Evolutionary conservation across 2,888 invertebrate genomes (phyloP).

Genomic region (Agriopis marginaria): DNA sequence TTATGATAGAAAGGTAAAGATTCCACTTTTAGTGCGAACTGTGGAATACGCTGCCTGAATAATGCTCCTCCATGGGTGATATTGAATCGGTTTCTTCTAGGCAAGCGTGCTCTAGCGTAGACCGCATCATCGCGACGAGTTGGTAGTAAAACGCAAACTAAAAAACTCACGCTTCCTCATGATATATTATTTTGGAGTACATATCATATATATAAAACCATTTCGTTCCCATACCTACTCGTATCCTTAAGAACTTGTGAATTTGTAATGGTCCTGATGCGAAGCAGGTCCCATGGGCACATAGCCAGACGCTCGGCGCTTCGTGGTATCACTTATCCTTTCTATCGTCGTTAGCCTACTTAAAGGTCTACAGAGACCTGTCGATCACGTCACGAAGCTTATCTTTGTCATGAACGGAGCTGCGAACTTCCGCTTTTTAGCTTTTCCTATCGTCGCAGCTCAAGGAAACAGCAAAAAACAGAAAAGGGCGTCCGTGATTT

Average conservation of each 20-base stretch:
- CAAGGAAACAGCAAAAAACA: neutral
- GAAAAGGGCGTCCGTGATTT: too few relatives aligned
- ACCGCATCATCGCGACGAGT: too few relatives aligned
- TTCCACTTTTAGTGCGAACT: too few relatives aligned
- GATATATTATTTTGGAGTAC: too few relatives aligned
- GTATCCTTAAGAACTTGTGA: constrained; percentile 4
- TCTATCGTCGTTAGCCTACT: constrained; percentile 31
- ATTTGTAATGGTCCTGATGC: constrained; percentile 1
- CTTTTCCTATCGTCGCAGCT: neutral
- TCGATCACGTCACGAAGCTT: constrained; percentile 8
- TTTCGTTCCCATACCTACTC: neutral
- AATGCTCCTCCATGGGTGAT: too few relatives aligned
- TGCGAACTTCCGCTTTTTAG: neutral
- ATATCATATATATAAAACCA: neutral
- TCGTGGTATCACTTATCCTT: constrained; percentile 48
- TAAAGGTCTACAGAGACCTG: constrained; percentile 18
- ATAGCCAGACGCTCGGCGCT: constrained; percentile 54
- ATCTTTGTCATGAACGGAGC: constrained; percentile 5
- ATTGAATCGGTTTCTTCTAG: too few relatives aligned
- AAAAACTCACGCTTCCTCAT: too few relatives aligned
- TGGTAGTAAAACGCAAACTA: too few relatives aligned
- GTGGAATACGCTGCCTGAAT: too few relatives aligned
- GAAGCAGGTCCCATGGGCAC: constrained; percentile 19
- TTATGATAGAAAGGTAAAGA: too few relatives aligned
- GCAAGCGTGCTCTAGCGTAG: too few relatives aligned